Evolutionary conservation across 1,140 invertebrate species (phyloP).

Genomic region (Drosophila bipectinata): DNA sequence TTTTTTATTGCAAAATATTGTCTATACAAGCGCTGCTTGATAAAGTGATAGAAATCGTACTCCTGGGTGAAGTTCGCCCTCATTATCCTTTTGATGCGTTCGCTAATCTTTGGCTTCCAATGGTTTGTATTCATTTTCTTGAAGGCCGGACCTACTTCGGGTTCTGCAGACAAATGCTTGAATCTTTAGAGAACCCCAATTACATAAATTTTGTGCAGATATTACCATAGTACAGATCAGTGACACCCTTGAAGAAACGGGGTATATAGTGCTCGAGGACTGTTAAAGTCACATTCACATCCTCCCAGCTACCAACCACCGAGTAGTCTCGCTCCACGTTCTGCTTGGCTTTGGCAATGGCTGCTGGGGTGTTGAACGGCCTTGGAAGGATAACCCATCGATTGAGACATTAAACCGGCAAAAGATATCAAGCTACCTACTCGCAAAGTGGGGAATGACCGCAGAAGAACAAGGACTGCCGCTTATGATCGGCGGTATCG

Average conservation of each 20-base stretch:
- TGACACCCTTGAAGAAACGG: constrained; percentile 90
- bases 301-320: constrained; percentile 92
- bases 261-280: constrained; percentile 93
- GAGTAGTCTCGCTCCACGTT: constrained; percentile 93
- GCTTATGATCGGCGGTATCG: constrained; percentile 90
- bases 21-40: constrained; percentile 69
- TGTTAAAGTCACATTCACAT: constrained; percentile 91
- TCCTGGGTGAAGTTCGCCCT: constrained; percentile 63
- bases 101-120: constrained; percentile 64
- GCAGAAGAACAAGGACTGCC: constrained; percentile 91
- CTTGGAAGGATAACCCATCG: constrained; percentile 81
- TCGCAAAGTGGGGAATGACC: constrained; percentile 93
- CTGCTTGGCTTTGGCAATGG: constrained; percentile 91
- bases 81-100: constrained; percentile 50
- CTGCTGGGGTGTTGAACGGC: constrained; percentile 91
- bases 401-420: neutral
- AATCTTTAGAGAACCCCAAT: neutral
- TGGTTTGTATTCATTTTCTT: constrained; percentile 51
- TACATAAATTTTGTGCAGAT: constrained; percentile 77
- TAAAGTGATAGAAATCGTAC: constrained; percentile 72
- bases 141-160: constrained; percentile 31
- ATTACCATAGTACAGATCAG: constrained; percentile 89
- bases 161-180: constrained; percentile 26
- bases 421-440: constrained; percentile 77
- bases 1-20: constrained; percentile 69